Percentiles rank a stretch among this genome's conserved stretches.
Evolutionary conservation across 2,797 vertebrate genomes (phyloP).

Genomic region (Argyrosomus regius): DNA sequence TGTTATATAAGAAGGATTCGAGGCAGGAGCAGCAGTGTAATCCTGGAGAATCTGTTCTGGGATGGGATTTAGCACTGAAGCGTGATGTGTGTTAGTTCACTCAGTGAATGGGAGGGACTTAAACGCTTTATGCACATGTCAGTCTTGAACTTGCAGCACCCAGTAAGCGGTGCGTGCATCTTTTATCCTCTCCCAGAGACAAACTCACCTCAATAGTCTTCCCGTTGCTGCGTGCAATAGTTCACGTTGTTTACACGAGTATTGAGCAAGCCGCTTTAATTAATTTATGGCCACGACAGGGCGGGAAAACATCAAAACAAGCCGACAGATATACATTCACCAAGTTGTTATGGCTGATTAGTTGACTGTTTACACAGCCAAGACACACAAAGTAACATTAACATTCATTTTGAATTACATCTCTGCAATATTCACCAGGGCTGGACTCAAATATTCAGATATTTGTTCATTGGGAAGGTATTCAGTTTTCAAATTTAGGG

Average conservation of each 20-base stretch:
- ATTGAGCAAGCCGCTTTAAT: background rate
- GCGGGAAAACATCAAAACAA: background rate
- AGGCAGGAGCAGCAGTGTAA: slow-evolving; percentile 60
- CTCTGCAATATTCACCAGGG: background rate
- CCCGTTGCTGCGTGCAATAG: background rate
- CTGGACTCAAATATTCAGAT: too few relatives aligned
- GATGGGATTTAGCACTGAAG: slow-evolving; percentile 62
- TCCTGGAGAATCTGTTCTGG: slow-evolving; percentile 62
- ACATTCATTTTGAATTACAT: background rate
- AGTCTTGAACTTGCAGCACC: slow-evolving; percentile 10
- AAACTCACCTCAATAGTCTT: background rate
- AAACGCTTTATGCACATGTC: slow-evolving; percentile 22
- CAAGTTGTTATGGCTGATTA: background rate
- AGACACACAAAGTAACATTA: background rate
- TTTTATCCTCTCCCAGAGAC: background rate
- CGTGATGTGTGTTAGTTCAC: slow-evolving; percentile 31
- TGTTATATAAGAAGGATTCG: slow-evolving; percentile 72
- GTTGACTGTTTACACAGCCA: background rate
- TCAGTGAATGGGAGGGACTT: slow-evolving; percentile 34
- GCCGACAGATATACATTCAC: background rate
- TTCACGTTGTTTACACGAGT: background rate
- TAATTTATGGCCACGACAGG: background rate
- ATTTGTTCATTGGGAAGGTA: too few relatives aligned
- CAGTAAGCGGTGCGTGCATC: background rate
- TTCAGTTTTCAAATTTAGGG: too few relatives aligned